Evolutionary conservation across 2,113 vertebrate genomes (phyloP), one percentile per base, ranked within the genome.

Genomic region (Scartelaos histophorus): DNA sequence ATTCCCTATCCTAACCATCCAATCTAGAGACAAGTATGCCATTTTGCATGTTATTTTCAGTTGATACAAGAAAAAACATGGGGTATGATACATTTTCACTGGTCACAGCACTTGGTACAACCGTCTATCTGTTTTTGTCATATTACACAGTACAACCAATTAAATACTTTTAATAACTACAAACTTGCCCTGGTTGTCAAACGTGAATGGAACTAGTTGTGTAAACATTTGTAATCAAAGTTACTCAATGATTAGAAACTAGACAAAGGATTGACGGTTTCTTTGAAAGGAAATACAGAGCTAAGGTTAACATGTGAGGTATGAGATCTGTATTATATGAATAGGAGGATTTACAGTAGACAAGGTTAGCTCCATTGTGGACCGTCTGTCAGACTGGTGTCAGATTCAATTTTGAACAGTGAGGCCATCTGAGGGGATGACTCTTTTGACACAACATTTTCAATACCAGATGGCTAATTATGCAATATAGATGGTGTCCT

Each of bases 401-500:
- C 61, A 38, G 34, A 38, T 64, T 35, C 4, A 17, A 34, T 17
- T 62, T 16, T 17, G 16, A 38, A 10, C 29, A 35, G 61, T 4
- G 34, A n/a, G 29, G 29, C 29, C 34, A 38, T 38, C 17, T 19
- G 25, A 34, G 25, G 25, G 3, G 29, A 62, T 17, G 16, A 38
- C 60, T 19, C 35, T 62, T 38, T 38, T 35, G 57, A 60, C 13
- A 29, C 12, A 13, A 61, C 24, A 61, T 61, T 61, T 61, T 25
- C 24, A 61, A 25, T 29, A 29, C 24, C 58, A 61, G 58, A 34
- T 61, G 58, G 58, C 54, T 57, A 58, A 58, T 25, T 58, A 58
- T 58, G 56, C 22, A 58, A 25, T 10, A 58, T 25, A 58, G 22
- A 25, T 57, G 10, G 54, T 24, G n/a, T 57, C 22, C 54, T 60